Base-by-base conservation (phyloP, 2,797 vertebrate genomes). In the Semaprochilodus insignis region DNA sequence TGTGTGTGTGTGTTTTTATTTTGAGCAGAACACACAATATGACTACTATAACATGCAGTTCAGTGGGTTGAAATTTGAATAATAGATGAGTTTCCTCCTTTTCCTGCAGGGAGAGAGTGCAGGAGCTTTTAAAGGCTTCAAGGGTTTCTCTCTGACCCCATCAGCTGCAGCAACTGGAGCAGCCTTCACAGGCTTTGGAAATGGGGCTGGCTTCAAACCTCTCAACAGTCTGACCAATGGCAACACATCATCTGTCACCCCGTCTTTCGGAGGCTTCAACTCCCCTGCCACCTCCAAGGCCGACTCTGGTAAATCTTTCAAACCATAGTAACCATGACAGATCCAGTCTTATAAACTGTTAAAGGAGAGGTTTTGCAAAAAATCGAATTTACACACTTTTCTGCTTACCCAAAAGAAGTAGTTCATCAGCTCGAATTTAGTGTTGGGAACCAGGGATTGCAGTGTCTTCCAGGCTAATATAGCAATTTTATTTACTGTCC, bases 41-140 rank as follows among this genome's bases (percentile, higher is more conserved):
- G 3, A 74, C 16, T 40, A 2, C 72, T 74, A 15, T 34, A 59
- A 40, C 65, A 65, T 63, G 52, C 31, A 17, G 23, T 8, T 14
- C 44, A 55, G 48, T 57, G 15, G 57, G 21, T 55, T 60, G 52
- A 31, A 60, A 36, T 21, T n/a, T 84, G 15, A 78, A 83, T 85
- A 63, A 77, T 74, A 0, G 6, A 66, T 82, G 17, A 36, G 16
- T 60, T 69, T 78, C 72, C 14, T 78, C 7, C 11, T 54, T 87
- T 31, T 83, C 13, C 73, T 21, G 51, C 87, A 95, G 95, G 75
- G 78, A 0, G 94, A 95, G 10, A 82, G 51, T 0, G 76, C 78
- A 4, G 91, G 88, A 3, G 85, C 93, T 4, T 95, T 96, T 81
- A 95, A 93, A 87, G 90, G 89, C 0, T 96, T 96, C 44, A 93